Evolutionary conservation across 2,113 vertebrate genomes (phyloP).

Genomic region (Boleophthalmus pectinirostris): DNA sequence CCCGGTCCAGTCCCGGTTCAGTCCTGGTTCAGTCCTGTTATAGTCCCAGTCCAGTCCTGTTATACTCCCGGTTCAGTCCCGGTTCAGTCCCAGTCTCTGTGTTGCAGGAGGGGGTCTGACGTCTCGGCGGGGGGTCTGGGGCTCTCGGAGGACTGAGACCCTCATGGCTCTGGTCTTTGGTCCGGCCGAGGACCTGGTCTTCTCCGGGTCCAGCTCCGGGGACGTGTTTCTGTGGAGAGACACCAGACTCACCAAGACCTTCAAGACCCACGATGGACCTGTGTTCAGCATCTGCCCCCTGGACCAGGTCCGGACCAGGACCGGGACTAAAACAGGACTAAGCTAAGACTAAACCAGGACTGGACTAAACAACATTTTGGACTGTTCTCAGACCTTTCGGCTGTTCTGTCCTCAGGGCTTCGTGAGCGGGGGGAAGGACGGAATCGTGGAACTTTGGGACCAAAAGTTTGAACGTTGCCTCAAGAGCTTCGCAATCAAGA

Average conservation of each 20-base stretch:
- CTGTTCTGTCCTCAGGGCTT: constrained; percentile 83
- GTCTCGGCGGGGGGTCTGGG: constrained; percentile 87
- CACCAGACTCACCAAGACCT: constrained; percentile 86
- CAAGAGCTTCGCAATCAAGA: constrained; percentile 97
- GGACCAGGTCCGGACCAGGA: constrained; percentile 85
- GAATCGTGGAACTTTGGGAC: constrained; percentile 96
- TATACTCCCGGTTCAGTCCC: not conserved
- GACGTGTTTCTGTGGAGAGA: constrained; percentile 98
- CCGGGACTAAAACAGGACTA: not conserved
- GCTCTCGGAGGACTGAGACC: constrained; percentile 82
- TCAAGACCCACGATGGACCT: constrained; percentile 96
- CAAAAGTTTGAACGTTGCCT: constrained; percentile 97
- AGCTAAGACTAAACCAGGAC: not conserved
- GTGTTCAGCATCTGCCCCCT: constrained; percentile 96
- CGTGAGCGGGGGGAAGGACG: constrained; percentile 96
- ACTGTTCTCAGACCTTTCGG: no score
- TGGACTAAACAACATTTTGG: no score
- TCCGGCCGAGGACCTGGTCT: constrained; percentile 88
- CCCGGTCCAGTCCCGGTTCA: not conserved
- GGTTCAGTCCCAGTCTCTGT: not conserved
- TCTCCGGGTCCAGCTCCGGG: constrained; percentile 91
- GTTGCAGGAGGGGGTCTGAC: constrained; percentile 91
- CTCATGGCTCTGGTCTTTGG: constrained; percentile 97
- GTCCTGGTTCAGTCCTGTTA: not conserved
- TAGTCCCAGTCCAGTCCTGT: not conserved